phyloP scores from a whole-genome alignment of 2,888 invertebrate genomes.

The Monopis laevigella region DNA sequence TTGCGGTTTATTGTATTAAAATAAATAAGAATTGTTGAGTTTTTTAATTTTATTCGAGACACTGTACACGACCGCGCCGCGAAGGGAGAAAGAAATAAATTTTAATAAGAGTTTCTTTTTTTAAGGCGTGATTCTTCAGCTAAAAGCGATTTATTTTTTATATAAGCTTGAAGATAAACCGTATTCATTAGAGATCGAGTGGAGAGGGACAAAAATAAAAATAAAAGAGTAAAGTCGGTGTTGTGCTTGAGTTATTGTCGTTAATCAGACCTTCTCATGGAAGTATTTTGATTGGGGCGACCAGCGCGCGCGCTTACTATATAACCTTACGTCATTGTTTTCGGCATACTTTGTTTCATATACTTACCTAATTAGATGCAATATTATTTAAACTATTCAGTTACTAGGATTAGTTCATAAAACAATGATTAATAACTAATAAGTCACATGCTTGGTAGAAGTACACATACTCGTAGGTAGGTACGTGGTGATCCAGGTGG shows the following conservation, averaged over 20 bases:
- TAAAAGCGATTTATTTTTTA: slow-evolving; percentile 67
- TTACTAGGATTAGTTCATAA: no score
- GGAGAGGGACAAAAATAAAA: slow-evolving; percentile 62
- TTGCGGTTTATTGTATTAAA: slow-evolving; percentile 69
- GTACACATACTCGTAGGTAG: no score
- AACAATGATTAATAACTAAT: no score
- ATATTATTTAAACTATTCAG: no score
- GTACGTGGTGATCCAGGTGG: no score
- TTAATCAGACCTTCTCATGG: slow-evolving; percentile 48
- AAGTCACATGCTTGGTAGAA: no score
- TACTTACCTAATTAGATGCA: no score
- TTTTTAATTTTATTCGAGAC: slow-evolving; percentile 64
- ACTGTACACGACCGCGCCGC: slow-evolving; percentile 62
- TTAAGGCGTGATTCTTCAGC: slow-evolving; percentile 68
- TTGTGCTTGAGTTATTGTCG: slow-evolving; percentile 61
- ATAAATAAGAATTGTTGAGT: slow-evolving; percentile 68
- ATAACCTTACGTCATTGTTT: no score
- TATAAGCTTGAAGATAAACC: slow-evolving; percentile 64
- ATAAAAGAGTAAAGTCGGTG: slow-evolving; percentile 57
- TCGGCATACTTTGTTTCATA: no score
- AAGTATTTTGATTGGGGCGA: slow-evolving; percentile 46
- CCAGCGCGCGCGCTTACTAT: slow-evolving; percentile 23
- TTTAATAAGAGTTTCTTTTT: slow-evolving; percentile 68
- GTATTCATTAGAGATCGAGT: slow-evolving; percentile 67
- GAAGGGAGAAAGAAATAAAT: slow-evolving; percentile 65